phyloP scores from a whole-genome alignment of 2,888 invertebrate species.

The Zaprionus lineosus region DNA sequence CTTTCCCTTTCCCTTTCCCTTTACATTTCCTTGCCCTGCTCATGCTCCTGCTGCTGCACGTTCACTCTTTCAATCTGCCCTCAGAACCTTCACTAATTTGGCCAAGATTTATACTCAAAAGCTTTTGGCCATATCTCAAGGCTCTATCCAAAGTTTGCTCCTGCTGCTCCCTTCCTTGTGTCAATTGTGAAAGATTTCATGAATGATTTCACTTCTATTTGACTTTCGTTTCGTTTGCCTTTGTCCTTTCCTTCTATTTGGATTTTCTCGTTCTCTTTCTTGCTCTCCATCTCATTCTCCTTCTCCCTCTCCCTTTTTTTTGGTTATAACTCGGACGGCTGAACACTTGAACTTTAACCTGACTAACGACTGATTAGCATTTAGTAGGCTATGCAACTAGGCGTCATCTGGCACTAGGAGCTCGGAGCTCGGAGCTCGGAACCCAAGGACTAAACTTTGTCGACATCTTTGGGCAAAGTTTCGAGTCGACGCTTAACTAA shows the following conservation, averaged over 20 bases:
- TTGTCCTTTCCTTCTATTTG: constrained; percentile 13
- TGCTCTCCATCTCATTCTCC: constrained; percentile 7
- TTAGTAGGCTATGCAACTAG: no score
- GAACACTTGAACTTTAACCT: constrained; percentile 50
- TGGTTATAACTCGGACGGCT: background rate
- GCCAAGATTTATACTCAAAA: constrained; percentile 54
- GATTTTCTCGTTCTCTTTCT: background rate
- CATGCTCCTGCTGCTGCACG: constrained; percentile 3
- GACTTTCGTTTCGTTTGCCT: constrained; percentile 47
- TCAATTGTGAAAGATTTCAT: constrained; percentile 75
- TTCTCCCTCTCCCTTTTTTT: background rate
- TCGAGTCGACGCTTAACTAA: constrained; percentile 48
- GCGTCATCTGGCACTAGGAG: constrained; percentile 54
- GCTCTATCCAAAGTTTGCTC: constrained; percentile 2
- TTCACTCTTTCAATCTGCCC: no score
- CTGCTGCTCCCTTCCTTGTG: constrained; percentile 21
- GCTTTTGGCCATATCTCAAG: constrained; percentile 29
- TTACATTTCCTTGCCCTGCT: no score
- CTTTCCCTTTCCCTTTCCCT: background rate
- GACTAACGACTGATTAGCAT: constrained; percentile 67
- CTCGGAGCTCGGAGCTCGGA: background rate
- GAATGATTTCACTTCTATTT: constrained; percentile 75
- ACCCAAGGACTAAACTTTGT: constrained; percentile 43
- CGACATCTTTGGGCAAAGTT: constrained; percentile 17
- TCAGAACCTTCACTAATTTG: constrained; percentile 35